Conservation (phyloP, 2,888 invertebrate genomes). For the Athripsodes cinereus region DNA sequence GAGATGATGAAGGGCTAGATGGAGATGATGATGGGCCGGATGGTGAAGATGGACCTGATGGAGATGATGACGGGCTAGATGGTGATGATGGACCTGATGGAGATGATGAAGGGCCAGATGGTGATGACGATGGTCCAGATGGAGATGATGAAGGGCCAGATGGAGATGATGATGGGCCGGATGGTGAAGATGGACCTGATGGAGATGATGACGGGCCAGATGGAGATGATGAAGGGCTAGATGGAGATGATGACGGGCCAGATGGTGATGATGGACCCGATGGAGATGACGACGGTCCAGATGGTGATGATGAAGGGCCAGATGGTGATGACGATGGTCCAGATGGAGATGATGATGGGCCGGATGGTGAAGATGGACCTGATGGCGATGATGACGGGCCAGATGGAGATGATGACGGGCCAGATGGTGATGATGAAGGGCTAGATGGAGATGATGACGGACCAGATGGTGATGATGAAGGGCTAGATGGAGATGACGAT, state of each 20-base stretch:
- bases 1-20: too few species aligned
- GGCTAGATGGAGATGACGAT: not conserved
- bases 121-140: not conserved
- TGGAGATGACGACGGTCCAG: too few species aligned
- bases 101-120: too few species aligned
- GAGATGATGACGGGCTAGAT: not conserved
- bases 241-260: not conserved
- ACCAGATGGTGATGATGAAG: not conserved
- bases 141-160: not conserved
- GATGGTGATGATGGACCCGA: not conserved
- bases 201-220: too few species aligned
- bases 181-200: not conserved
- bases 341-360: not conserved
- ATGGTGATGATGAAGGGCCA: too few species aligned
- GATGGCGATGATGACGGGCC: not conserved
- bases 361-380: not conserved
- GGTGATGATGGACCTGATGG: not conserved
- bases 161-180: not conserved
- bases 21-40: not conserved
- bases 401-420: not conserved
- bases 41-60: not conserved
- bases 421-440: not conserved
- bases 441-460: not conserved
- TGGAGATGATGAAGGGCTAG: not conserved
- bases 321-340: too few species aligned